Evolutionary conservation across 1,140 invertebrate genomes (phyloP).

Genomic region (Carposina sasakii): DNA sequence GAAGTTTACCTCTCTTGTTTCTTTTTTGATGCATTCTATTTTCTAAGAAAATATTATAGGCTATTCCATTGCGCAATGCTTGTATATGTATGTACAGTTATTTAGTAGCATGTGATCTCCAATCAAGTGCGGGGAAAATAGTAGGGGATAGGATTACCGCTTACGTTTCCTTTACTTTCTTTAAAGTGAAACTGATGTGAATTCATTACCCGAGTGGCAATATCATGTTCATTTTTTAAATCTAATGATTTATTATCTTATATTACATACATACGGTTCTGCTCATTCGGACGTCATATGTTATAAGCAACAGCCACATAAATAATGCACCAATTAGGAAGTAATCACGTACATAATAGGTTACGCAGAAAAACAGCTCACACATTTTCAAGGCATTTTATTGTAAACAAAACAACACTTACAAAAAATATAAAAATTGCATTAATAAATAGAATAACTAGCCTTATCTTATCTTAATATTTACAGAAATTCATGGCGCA

Average conservation of each 20-base stretch:
- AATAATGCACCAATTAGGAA: neutral
- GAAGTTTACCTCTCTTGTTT: neutral
- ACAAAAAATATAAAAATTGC: slow-evolving; percentile 60
- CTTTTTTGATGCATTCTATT: no score
- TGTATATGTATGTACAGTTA: slow-evolving; percentile 1
- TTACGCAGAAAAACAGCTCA: slow-evolving; percentile 10
- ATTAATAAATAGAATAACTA: slow-evolving; percentile 42
- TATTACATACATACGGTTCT: neutral
- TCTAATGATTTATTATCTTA: neutral
- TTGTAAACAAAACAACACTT: slow-evolving; percentile 49
- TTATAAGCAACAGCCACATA: neutral
- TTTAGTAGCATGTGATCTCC: neutral
- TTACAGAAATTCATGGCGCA: slow-evolving; percentile 57
- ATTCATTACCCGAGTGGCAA: neutral
- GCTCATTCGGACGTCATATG: neutral
- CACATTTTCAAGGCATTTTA: slow-evolving; percentile 36
- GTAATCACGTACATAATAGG: neutral
- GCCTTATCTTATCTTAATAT: no score
- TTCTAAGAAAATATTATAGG: no score
- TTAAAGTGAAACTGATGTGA: slow-evolving; percentile 44
- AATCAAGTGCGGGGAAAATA: no score
- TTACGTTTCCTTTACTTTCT: slow-evolving; percentile 45
- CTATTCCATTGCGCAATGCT: no score
- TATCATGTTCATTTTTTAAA: neutral
- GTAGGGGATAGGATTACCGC: no score